phyloP scores from a whole-genome alignment of 2,888 invertebrate genomes.

The Agrilus mali region DNA sequence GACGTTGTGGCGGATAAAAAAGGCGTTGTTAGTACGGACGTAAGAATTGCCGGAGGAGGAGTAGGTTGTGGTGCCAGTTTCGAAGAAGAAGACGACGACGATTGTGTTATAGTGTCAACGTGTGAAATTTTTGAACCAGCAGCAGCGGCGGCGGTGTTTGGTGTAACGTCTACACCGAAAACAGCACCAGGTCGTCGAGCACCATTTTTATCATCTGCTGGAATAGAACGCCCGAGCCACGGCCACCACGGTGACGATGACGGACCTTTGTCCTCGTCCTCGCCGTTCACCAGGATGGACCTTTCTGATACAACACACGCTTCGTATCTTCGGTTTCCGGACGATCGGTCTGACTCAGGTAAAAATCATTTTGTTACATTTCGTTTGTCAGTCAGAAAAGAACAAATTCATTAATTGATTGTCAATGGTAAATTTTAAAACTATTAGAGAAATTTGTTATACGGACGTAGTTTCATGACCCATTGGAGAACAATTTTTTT shows the following conservation, averaged over 20 bases:
- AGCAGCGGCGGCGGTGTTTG: neutral
- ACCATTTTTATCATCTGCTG: conserved; percentile 10
- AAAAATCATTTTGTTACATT: too few relatives aligned
- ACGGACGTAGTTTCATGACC: too few relatives aligned
- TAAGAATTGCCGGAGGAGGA: conserved; percentile 20
- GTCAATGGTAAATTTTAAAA: too few relatives aligned
- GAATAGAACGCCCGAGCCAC: conserved; percentile 24
- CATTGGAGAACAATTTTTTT: too few relatives aligned
- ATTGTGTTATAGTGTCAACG: conserved; percentile 50
- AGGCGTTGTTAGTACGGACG: conserved; percentile 2
- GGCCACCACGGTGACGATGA: conserved; percentile 37
- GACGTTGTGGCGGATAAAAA: conserved; percentile 5
- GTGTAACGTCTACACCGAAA: conserved; percentile 16
- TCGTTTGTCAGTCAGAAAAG: too few relatives aligned
- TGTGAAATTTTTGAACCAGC: too few relatives aligned
- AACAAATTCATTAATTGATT: too few relatives aligned
- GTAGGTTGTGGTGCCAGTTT: conserved; percentile 13
- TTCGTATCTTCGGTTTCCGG: conserved; percentile 33
- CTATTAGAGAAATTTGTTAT: too few relatives aligned
- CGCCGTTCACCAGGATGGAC: conserved; percentile 34
- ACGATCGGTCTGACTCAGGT: conserved; percentile 35
- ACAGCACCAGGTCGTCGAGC: conserved; percentile 10
- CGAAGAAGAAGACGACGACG: conserved; percentile 39
- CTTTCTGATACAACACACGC: conserved; percentile 25
- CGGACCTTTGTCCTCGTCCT: conserved; percentile 32